Conservation (phyloP, 2,888 invertebrate species). For the Phyto melanocephala region DNA sequence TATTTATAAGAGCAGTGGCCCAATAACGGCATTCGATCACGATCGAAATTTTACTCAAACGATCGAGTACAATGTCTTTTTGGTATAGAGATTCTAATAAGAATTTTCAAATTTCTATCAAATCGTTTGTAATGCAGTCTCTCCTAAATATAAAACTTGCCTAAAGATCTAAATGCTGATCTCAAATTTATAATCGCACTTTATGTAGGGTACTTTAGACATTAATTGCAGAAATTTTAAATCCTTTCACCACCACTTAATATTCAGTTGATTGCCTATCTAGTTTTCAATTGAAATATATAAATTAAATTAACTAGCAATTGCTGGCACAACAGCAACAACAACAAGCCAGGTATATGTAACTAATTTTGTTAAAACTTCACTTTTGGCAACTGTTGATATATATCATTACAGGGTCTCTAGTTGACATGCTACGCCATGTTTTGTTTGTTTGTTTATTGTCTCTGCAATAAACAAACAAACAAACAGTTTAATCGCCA, state of each 20-base stretch:
- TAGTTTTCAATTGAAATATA: not conserved
- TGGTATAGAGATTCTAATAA: too few relatives aligned
- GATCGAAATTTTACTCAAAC: too few relatives aligned
- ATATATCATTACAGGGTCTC: conserved; percentile 37
- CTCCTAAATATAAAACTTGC: too few relatives aligned
- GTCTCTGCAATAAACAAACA: not conserved
- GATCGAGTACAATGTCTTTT: too few relatives aligned
- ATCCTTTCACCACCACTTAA: conserved; percentile 36
- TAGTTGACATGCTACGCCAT: conserved; percentile 36
- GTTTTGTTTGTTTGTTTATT: conserved; percentile 27
- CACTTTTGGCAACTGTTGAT: conserved; percentile 49
- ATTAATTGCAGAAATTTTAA: not conserved
- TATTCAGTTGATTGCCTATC: not conserved
- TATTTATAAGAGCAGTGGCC: too few relatives aligned
- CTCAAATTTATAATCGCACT: too few relatives aligned
- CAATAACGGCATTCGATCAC: too few relatives aligned
- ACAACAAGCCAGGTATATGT: not conserved
- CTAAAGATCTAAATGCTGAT: too few relatives aligned
- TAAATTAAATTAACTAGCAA: conserved; percentile 27
- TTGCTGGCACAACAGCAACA: not conserved
- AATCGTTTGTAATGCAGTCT: too few relatives aligned
- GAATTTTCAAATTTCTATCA: too few relatives aligned
- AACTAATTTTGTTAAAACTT: conserved; percentile 32
- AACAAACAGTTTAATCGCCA: not conserved
- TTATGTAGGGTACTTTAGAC: not conserved